A percentile compares a stretch with the other conserved stretches of the same genome.
Conservation (phyloP, 2,888 invertebrate species). For the Aspidiotus rigidus region DNA sequence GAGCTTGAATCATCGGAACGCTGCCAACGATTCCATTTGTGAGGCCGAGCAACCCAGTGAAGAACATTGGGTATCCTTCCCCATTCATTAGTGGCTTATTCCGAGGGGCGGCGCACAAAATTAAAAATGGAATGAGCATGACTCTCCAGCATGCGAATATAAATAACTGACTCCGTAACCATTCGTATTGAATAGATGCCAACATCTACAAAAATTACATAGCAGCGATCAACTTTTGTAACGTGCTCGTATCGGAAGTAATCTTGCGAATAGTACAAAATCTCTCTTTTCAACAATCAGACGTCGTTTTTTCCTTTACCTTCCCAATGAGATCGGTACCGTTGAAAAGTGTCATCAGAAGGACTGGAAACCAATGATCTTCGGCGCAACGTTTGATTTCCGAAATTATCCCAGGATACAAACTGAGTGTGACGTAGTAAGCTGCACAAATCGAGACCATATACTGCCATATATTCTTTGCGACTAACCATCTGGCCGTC, state of each 20-base stretch:
- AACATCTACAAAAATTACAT: conserved; percentile 51
- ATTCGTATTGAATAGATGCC: conserved; percentile 70
- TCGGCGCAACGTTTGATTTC: conserved; percentile 76
- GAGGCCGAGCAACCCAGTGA: conserved; percentile 60
- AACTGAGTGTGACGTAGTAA: conserved; percentile 78
- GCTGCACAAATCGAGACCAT: conserved; percentile 82
- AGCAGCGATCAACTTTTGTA: no score
- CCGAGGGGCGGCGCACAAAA: conserved; percentile 73
- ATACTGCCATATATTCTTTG: conserved; percentile 76
- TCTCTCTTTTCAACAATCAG: no score
- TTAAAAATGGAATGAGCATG: conserved; percentile 66
- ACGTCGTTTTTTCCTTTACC: conserved; percentile 44
- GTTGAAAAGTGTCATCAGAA: conserved; percentile 83
- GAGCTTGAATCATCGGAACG: conserved; percentile 85
- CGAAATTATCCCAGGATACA: conserved; percentile 84
- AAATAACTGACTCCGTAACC: conserved; percentile 70
- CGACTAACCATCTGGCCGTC: conserved; percentile 46
- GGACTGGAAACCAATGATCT: conserved; percentile 82
- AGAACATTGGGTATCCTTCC: conserved; percentile 57
- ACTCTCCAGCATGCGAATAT: conserved; percentile 63
- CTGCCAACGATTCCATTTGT: conserved; percentile 83
- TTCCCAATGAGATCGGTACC: conserved; percentile 77
- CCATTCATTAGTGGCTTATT: conserved; percentile 59
- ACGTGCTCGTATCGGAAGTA: no score
- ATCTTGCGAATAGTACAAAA: no score